Percentiles rank a stretch among this genome's conserved stretches.
phyloP scores from a whole-genome alignment of 2,797 vertebrate species.

The Myotis findleyi region DNA sequence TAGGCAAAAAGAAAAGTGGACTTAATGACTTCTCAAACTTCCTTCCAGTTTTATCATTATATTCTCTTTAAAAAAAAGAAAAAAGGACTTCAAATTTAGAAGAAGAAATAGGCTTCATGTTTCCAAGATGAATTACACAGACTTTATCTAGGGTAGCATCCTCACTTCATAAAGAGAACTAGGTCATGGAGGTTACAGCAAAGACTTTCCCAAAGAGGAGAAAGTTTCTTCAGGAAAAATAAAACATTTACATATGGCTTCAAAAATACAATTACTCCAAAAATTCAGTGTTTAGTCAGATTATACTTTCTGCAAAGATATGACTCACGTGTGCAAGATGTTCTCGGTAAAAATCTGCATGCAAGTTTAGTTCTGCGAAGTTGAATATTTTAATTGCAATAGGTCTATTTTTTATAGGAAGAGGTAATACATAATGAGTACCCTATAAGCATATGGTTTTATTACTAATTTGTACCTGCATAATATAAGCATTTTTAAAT shows the following conservation, averaged over 20 bases:
- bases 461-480: not conserved
- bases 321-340: not conserved
- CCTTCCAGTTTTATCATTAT: not conserved
- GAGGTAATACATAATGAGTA: not conserved
- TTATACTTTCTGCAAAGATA: not conserved
- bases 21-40: slow-evolving; percentile 7
- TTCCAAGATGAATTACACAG: not conserved
- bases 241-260: not conserved
- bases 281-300: slow-evolving; percentile 43
- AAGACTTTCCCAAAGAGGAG: not conserved
- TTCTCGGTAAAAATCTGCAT: slow-evolving; percentile 36
- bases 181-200: slow-evolving; percentile 1
- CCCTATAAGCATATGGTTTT: not conserved
- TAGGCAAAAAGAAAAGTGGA: not conserved
- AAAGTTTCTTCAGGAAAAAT: not conserved
- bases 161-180: not conserved
- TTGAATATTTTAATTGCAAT: slow-evolving; percentile 36
- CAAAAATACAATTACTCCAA: slow-evolving; percentile 19
- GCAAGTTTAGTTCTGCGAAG: not conserved
- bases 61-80: not conserved
- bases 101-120: not conserved
- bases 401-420: not conserved
- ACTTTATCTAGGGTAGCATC: not conserved
- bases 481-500: not conserved
- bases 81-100: not conserved